Conservation (phyloP, 2,888 invertebrate species). For the Torymus auratus region DNA sequence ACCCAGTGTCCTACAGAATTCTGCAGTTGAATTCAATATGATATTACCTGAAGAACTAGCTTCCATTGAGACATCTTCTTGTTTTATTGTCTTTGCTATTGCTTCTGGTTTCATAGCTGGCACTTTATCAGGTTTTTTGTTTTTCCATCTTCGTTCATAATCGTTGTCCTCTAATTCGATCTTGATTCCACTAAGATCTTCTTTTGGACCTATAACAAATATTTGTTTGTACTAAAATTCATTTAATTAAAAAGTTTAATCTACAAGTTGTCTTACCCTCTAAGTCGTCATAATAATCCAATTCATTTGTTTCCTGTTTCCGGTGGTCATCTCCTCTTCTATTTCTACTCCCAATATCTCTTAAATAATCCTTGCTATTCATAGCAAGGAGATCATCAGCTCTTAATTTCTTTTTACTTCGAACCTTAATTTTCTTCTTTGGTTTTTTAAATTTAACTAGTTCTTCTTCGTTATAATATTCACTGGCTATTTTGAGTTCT, state of each 20-base stretch:
- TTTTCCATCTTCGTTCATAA: conserved; percentile 81
- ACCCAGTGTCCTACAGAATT: conserved; percentile 96
- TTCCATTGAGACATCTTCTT: conserved; percentile 71
- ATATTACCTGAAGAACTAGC: conserved; percentile 78
- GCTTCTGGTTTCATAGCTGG: conserved; percentile 70
- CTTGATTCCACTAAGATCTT: conserved; percentile 78
- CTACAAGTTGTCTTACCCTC: conserved; percentile 75
- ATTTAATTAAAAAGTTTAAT: neutral
- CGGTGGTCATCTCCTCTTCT: conserved; percentile 74
- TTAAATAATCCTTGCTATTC: conserved; percentile 70
- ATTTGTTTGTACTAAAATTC: conserved; percentile 54
- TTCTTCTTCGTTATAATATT: conserved; percentile 92
- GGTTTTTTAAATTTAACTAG: conserved; percentile 91
- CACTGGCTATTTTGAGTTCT: conserved; percentile 86
- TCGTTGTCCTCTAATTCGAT: conserved; percentile 86
- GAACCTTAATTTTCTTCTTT: conserved; percentile 85
- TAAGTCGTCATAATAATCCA: conserved; percentile 80
- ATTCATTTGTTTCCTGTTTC: conserved; percentile 78
- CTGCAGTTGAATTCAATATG: conserved; percentile 94
- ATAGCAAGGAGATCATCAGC: conserved; percentile 84
- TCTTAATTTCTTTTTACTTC: conserved; percentile 82
- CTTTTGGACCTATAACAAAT: conserved; percentile 65
- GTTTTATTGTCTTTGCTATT: conserved; percentile 80
- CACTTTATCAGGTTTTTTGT: conserved; percentile 45
- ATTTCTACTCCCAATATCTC: conserved; percentile 75